Percentiles rank a stretch among this genome's conserved stretches.
Evolutionary conservation across 2,888 invertebrate species (phyloP).

Genomic region (Tenthredo notha): DNA sequence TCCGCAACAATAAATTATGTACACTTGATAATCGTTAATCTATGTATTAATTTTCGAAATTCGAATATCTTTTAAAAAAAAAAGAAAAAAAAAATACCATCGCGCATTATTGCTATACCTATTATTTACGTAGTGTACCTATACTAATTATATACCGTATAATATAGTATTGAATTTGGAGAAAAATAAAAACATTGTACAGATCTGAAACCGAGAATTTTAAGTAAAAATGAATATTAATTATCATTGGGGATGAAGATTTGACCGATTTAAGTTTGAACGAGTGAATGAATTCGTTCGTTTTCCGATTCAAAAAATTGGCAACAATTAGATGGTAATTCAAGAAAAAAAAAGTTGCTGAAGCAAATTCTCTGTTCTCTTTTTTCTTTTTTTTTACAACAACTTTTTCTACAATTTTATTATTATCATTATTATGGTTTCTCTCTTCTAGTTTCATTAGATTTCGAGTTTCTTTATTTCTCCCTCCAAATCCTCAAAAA

Average conservation of each 20-base stretch:
- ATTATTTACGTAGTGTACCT: neutral
- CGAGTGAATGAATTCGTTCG: neutral
- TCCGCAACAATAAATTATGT: neutral
- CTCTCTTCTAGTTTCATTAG: neutral
- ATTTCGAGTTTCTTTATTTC: neutral
- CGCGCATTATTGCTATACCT: neutral
- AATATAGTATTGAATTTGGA: neutral
- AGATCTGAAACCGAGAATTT: constrained; percentile 3
- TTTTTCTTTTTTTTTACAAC: too few species aligned
- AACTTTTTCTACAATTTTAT: too few species aligned
- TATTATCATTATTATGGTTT: neutral
- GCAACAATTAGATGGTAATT: too few species aligned
- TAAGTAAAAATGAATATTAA: neutral
- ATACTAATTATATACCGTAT: neutral
- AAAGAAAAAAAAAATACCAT: neutral
- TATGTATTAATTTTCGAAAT: neutral
- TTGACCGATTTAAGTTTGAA: neutral
- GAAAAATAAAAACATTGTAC: neutral
- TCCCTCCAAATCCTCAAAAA: neutral
- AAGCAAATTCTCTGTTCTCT: too few species aligned
- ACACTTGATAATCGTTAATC: neutral
- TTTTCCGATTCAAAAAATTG: neutral
- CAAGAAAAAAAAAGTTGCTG: too few species aligned
- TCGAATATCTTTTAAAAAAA: neutral
- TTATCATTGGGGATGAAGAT: neutral